A percentile compares a stretch with the other conserved stretches of the same genome.
These are phyloP conservation scores for Ciconia nigra DNA, from an alignment of 2,797 vertebrate genomes.

Conservation along the genomic window DNA sequence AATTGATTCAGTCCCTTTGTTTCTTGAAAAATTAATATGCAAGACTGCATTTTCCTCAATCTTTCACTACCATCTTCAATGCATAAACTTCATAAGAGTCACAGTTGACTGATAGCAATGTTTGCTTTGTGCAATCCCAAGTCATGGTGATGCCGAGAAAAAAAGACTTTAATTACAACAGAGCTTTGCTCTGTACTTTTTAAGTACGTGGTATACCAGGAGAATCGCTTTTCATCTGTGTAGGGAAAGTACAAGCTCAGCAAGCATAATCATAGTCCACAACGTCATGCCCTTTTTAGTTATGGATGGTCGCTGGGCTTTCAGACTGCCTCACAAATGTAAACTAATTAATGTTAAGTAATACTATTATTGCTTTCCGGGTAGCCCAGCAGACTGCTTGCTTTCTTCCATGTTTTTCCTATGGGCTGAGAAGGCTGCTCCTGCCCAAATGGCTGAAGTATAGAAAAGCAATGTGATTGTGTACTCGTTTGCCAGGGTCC, in stretches of 20 bases:
- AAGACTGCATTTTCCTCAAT: neutral
- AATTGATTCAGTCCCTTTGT: constrained; percentile 8
- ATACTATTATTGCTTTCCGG: constrained; percentile 25
- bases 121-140: constrained; percentile 9
- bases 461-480: neutral
- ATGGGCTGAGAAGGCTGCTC: neutral
- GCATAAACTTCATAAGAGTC: neutral
- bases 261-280: neutral
- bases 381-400: constrained; percentile 12
- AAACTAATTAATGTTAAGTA: constrained; percentile 15
- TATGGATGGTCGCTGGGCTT: neutral
- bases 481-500: neutral
- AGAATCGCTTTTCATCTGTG: neutral
- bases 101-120: neutral
- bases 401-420: constrained; percentile 22
- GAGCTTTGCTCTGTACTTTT: neutral
- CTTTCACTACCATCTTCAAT: neutral
- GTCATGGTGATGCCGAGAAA: neutral
- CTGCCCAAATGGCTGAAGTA: neutral
- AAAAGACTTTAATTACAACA: neutral
- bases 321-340: neutral
- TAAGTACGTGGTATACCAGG: neutral
- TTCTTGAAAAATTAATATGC: neutral
- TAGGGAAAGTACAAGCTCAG: neutral
- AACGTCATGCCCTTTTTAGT: neutral